These are phyloP conservation scores for Micrastur ruficollis DNA, from an alignment of 2,797 vertebrate genomes.

Conservation along the genomic window DNA sequence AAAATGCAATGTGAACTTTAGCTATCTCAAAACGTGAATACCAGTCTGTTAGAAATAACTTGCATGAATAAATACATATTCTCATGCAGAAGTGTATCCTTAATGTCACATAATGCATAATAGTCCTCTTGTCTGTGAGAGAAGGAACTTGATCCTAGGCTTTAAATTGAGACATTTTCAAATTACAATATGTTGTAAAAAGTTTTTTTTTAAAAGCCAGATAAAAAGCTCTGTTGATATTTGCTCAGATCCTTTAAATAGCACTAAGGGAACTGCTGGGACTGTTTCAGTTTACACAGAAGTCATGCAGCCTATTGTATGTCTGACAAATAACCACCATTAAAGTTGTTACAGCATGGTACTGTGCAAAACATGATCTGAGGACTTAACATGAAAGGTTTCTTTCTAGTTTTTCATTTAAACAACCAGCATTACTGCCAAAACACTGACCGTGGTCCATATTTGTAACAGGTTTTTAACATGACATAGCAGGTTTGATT, in stretches of 20 bases:
- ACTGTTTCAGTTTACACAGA: constrained; percentile 20
- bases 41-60: not conserved
- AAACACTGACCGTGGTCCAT: constrained; percentile 76
- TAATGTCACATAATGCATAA: not conserved
- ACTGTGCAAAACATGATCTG: constrained; percentile 1
- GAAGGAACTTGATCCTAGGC: not conserved
- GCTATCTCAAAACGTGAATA: not conserved
- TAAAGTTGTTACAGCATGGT: constrained; percentile 5
- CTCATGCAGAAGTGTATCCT: not conserved
- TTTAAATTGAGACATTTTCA: not conserved
- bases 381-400: constrained; percentile 56
- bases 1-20: not conserved
- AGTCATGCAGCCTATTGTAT: not conserved
- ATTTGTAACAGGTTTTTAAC: constrained; percentile 83
- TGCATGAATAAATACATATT: not conserved
- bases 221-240: not conserved
- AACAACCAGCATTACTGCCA: constrained; percentile 86
- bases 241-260: constrained; percentile 27
- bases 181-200: not conserved
- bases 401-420: constrained; percentile 68
- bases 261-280: not conserved
- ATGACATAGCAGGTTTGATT: constrained; percentile 75
- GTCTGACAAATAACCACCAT: constrained; percentile 8
- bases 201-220: not conserved
- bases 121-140: not conserved